Evolutionary conservation across 2,888 invertebrate species (phyloP).

Genomic region (Yponomeuta evonymella): DNA sequence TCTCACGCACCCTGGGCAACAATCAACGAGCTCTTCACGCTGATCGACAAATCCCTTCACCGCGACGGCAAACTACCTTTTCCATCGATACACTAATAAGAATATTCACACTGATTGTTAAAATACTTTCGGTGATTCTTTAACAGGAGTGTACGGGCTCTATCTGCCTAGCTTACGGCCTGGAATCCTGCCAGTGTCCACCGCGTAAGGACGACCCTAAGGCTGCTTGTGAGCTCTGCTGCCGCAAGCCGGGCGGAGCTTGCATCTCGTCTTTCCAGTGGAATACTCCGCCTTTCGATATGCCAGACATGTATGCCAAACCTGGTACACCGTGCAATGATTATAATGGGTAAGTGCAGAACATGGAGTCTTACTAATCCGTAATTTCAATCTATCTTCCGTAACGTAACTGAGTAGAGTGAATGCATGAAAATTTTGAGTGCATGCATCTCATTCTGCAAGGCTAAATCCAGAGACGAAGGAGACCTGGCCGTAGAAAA

Average conservation of each 20-base stretch:
- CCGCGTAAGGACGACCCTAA: slow-evolving; percentile 87
- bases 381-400: too few relatives aligned
- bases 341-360: slow-evolving; percentile 82
- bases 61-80: too few relatives aligned
- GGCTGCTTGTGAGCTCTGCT: slow-evolving; percentile 95
- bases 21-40: too few relatives aligned
- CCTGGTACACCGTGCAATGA: slow-evolving; percentile 96
- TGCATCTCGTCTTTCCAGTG: slow-evolving; percentile 94
- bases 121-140: not conserved
- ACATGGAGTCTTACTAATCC: not conserved
- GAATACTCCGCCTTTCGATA: slow-evolving; percentile 92
- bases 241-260: slow-evolving; percentile 84
- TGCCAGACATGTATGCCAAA: slow-evolving; percentile 94
- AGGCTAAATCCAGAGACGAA: too few relatives aligned
- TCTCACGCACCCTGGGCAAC: too few relatives aligned
- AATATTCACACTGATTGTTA: not conserved
- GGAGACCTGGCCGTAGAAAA: too few relatives aligned
- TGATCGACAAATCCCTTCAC: too few relatives aligned
- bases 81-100: too few relatives aligned
- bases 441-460: too few relatives aligned
- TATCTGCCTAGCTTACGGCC: slow-evolving; percentile 96
- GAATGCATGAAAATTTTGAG: too few relatives aligned
- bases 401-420: too few relatives aligned
- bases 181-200: slow-evolving; percentile 96
- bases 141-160: slow-evolving; percentile 95